Base-by-base conservation (phyloP, 2,113 vertebrate genomes). In the Paratilapia polleni region DNA sequence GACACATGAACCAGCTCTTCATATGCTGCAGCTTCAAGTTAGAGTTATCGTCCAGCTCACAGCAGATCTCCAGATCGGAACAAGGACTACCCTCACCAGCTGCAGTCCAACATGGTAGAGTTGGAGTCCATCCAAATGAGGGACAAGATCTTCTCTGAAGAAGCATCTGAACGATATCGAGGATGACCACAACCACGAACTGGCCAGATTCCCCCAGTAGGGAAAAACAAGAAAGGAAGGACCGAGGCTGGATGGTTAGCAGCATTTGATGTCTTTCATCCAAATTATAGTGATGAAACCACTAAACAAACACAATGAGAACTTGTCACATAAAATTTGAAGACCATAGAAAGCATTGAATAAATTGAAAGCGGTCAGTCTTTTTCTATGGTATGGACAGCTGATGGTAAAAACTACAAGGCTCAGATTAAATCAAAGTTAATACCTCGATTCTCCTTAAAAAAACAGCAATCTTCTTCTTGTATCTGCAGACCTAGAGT, bases 1-100 rank as follows among this genome's bases (percentile, higher is more conserved):
- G 5, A 12, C 36, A 41, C 0, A 66, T 4, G 13, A 66, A 66
- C 13, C 36, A 43, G n/a, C n/a, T n/a, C n/a, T n/a, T n/a, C n/a
- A n/a, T n/a, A n/a, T n/a, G 36, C n/a, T 66, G 56, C 62, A 1
- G 12, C 20, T 12, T 43, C 11, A 13, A 13, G 41, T 0, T 41
- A 1, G 0, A 43, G 36, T 22, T 64, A 12, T n/a, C 24, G 12
- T 47, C 4, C 63, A 24, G 12, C 41, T 13, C n/a, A n/a, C 12
- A 43, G 34, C 5, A 36, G 34, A 6, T 36, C 7, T 36, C 34
- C 34, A 36, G 54, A 11, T 4, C 22, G 7, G 56, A 24, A 24
- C 11, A 56, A 19, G 20, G 54, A 57, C 4, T n/a, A 12, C 10
- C 20, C 19, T n/a, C 52, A n/a, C 8, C 8, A 57, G 54, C 19